Evolutionary conservation across 2,888 invertebrate genomes (phyloP).

Genomic region (Caenorhabditis sp.): DNA sequence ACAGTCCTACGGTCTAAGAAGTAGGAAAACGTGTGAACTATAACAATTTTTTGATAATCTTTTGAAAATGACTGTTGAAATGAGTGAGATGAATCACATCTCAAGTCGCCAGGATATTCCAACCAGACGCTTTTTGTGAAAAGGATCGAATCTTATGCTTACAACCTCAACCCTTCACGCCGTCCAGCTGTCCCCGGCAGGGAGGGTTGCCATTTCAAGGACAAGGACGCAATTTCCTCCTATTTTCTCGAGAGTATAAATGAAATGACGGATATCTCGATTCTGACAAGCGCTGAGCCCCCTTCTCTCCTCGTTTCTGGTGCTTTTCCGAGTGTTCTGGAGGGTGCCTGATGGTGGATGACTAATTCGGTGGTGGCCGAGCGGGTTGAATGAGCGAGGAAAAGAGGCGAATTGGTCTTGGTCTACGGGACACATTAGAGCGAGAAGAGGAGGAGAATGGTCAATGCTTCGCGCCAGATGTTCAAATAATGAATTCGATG

Average conservation of each 20-base stretch:
- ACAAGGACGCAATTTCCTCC: not conserved
- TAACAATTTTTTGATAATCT: no score
- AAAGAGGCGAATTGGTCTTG: constrained; percentile 1
- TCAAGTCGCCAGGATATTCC: no score
- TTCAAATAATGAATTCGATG: constrained; percentile 58
- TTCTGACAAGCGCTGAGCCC: not conserved
- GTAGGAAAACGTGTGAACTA: no score
- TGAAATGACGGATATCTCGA: not conserved
- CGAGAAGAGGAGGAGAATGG: constrained; percentile 8
- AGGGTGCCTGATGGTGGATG: constrained; percentile 19
- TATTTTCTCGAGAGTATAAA: not conserved
- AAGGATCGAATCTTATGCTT: no score
- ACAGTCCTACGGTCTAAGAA: no score
- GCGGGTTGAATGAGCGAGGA: constrained; percentile 4
- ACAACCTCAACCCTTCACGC: no score
- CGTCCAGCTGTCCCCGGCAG: not conserved
- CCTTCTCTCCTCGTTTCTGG: no score
- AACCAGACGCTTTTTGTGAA: no score
- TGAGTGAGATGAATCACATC: no score
- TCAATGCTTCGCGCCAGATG: constrained; percentile 51
- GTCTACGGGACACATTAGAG: constrained; percentile 38
- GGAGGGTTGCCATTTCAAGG: not conserved
- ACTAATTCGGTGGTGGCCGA: constrained; percentile 35
- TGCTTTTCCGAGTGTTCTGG: not conserved
- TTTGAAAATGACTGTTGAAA: no score